Conservation (phyloP, 2,888 invertebrate species). For the Steromphala cineraria region DNA sequence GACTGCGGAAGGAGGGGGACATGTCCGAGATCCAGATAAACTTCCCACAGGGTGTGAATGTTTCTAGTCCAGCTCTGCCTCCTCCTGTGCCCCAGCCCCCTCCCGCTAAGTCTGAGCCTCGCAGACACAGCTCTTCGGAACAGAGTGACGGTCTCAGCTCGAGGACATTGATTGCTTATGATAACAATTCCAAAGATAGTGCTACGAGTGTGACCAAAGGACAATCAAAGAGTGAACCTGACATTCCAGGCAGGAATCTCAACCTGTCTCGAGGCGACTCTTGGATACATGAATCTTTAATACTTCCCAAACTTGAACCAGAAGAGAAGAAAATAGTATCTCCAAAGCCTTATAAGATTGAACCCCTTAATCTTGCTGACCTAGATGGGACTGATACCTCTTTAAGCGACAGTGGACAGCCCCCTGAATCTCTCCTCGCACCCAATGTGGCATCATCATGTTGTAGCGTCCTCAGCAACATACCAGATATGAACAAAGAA, state of each 20-base stretch:
- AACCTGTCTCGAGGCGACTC: neutral
- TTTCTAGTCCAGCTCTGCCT: neutral
- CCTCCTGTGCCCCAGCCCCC: neutral
- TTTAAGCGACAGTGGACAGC: conserved; percentile 21
- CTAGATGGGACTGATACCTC: conserved; percentile 49
- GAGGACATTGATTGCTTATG: neutral
- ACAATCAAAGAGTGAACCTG: neutral
- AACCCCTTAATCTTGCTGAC: conserved; percentile 59
- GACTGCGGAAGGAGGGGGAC: conserved; percentile 37
- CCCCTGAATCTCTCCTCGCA: conserved; percentile 23
- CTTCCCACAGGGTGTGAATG: conserved; percentile 41
- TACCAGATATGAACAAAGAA: conserved; percentile 21
- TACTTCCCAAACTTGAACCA: neutral
- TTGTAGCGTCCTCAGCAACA: conserved; percentile 58
- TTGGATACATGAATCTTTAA: neutral
- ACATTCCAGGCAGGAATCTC: neutral
- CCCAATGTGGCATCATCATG: conserved; percentile 51
- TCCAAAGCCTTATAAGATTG: conserved; percentile 39
- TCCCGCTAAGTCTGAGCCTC: neutral
- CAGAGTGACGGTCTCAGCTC: conserved; percentile 6
- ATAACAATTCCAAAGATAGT: neutral
- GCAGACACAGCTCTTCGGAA: neutral
- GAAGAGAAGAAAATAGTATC: neutral
- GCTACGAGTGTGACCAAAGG: neutral
- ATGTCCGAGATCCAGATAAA: conserved; percentile 41